Conservation (phyloP, 1,140 invertebrate species). For the Danaus melanippus region DNA sequence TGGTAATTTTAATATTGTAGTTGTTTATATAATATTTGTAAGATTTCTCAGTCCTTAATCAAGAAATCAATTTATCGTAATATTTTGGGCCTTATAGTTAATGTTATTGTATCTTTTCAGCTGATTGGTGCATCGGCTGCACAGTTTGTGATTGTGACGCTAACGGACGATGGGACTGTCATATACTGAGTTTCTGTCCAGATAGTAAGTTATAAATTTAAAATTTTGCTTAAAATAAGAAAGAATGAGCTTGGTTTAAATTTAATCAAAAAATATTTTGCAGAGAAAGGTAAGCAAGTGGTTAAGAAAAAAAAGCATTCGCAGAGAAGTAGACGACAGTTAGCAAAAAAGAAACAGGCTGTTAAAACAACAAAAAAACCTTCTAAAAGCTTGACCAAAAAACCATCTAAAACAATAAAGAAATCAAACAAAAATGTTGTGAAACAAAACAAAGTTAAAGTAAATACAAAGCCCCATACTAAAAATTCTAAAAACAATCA, state of each 20-base stretch:
- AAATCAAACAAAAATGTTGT: slow-evolving; percentile 11
- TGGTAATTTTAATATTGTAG: slow-evolving; percentile 22
- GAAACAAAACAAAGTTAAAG: slow-evolving; percentile 13
- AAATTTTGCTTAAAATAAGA: background rate
- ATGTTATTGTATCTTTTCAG: slow-evolving; percentile 27
- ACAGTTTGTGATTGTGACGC: slow-evolving; percentile 53
- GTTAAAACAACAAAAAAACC: slow-evolving; percentile 8
- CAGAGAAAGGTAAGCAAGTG: slow-evolving; percentile 29
- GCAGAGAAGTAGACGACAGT: slow-evolving; percentile 8
- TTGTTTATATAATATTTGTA: background rate
- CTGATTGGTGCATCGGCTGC: slow-evolving; percentile 57
- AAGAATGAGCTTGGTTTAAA: background rate
- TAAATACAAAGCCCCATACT: slow-evolving; percentile 8
- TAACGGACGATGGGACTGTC: slow-evolving; percentile 55
- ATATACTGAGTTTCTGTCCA: slow-evolving; percentile 51
- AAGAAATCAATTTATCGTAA: no score
- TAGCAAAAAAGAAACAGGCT: slow-evolving; percentile 10
- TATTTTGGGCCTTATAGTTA: no score
- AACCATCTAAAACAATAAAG: slow-evolving; percentile 9
- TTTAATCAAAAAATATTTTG: slow-evolving; percentile 1
- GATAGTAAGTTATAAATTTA: slow-evolving; percentile 34
- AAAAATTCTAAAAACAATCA: slow-evolving; percentile 6
- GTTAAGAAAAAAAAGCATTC: slow-evolving; percentile 15
- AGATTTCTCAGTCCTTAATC: no score
- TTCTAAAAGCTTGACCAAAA: slow-evolving; percentile 1